Conservation (phyloP, 2,797 vertebrate species). For the Melanotaenia boesemani region DNA sequence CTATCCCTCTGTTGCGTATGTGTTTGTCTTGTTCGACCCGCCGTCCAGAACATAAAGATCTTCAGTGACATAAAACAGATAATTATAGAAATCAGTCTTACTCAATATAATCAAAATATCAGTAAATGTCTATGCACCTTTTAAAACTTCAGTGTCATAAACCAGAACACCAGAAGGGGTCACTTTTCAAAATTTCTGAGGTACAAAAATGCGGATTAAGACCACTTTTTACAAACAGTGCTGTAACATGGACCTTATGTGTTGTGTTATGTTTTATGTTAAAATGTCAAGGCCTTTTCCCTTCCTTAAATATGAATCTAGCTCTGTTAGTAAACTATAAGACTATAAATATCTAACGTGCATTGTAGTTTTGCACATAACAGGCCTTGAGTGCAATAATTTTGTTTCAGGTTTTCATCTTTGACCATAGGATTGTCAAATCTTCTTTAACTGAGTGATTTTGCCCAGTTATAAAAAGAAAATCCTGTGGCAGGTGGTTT, state of each 20-base stretch:
- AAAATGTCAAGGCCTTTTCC: slow-evolving; percentile 15
- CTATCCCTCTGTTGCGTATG: background rate
- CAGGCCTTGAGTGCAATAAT: slow-evolving; percentile 2
- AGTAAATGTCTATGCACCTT: background rate
- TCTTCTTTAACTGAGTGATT: background rate
- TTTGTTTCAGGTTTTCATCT: slow-evolving; percentile 9
- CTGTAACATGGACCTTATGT: slow-evolving; percentile 35
- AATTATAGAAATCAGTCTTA: background rate
- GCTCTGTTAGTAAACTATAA: slow-evolving; percentile 15
- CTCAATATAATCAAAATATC: background rate
- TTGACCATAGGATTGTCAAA: background rate
- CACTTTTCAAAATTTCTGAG: slow-evolving; percentile 1
- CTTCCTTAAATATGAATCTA: slow-evolving; percentile 5
- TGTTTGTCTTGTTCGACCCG: background rate
- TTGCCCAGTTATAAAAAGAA: background rate
- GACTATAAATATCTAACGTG: slow-evolving; percentile 20
- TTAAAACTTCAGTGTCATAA: background rate
- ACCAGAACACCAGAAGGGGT: background rate
- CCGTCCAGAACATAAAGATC: background rate
- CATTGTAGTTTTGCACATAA: slow-evolving; percentile 12
- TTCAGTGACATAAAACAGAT: background rate
- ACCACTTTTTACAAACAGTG: background rate
- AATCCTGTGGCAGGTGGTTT: slow-evolving; percentile 8
- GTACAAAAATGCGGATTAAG: slow-evolving; percentile 1
- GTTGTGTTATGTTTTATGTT: slow-evolving; percentile 26